Conservation (phyloP, 2,888 invertebrate species). For the Apomyelois bistriatella region DNA sequence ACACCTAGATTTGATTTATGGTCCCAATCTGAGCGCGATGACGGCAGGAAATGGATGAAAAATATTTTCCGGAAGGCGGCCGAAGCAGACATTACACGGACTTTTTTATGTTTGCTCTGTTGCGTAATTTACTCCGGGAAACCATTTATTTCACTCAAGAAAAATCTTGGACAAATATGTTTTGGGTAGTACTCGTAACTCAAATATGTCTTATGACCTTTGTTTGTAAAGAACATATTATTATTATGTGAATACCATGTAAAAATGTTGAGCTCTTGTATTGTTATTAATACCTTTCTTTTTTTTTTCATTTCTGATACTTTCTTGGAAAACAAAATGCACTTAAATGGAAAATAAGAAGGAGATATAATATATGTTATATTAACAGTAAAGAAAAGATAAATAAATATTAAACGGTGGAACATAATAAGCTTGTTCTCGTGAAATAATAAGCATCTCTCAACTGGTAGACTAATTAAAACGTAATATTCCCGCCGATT, state of each 20-base stretch:
- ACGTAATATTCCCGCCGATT: slow-evolving; percentile 32
- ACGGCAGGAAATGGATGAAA: slow-evolving; percentile 8
- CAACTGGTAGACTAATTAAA: slow-evolving; percentile 36
- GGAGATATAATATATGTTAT: too few relatives aligned
- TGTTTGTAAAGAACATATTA: neutral
- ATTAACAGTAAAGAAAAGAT: neutral
- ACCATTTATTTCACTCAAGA: slow-evolving; percentile 10
- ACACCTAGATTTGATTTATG: slow-evolving; percentile 14
- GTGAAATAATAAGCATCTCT: slow-evolving; percentile 34
- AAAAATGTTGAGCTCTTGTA: too few relatives aligned
- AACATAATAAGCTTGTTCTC: slow-evolving; percentile 28
- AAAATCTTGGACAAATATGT: slow-evolving; percentile 18
- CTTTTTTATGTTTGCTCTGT: slow-evolving; percentile 3
- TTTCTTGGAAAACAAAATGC: too few relatives aligned
- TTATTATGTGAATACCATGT: neutral
- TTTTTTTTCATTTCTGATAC: too few relatives aligned
- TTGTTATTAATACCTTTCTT: too few relatives aligned
- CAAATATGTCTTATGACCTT: neutral
- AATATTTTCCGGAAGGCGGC: slow-evolving; percentile 6
- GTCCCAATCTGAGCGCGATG: slow-evolving; percentile 4
- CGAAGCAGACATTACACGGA: neutral
- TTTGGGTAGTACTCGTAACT: neutral
- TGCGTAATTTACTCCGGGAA: slow-evolving; percentile 1
- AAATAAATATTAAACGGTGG: slow-evolving; percentile 24
- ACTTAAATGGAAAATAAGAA: too few relatives aligned